A percentile compares a stretch with the other conserved stretches of the same genome.
Evolutionary conservation across 1,140 invertebrate genomes (phyloP).

Genomic region (Ladona fulva): DNA sequence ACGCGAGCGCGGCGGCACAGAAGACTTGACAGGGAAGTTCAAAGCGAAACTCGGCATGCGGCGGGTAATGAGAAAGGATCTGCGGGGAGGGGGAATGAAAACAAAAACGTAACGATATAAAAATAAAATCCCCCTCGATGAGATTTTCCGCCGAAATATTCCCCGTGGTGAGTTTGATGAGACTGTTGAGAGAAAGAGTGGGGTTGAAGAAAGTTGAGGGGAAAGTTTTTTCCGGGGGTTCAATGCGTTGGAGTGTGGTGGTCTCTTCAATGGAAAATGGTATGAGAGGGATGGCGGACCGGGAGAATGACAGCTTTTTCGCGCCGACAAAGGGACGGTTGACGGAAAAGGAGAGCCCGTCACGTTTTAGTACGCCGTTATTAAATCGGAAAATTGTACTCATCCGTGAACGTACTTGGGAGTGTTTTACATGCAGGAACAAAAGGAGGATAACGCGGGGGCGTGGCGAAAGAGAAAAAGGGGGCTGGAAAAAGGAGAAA

Average conservation of each 20-base stretch:
- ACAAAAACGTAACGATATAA: not conserved
- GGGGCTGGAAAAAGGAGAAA: not conserved
- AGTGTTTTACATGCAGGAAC: not conserved
- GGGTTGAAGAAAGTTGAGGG: not conserved
- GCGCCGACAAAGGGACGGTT: not conserved
- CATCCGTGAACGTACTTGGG: not conserved
- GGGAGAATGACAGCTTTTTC: not conserved
- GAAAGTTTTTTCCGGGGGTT: not conserved
- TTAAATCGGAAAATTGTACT: not conserved
- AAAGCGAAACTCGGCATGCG: not conserved
- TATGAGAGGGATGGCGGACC: not conserved
- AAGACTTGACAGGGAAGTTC: not conserved
- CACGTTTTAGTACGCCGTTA: not conserved
- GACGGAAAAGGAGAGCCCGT: not conserved
- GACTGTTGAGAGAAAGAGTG: not conserved
- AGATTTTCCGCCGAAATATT: constrained; percentile 1
- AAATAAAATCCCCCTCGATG: not conserved
- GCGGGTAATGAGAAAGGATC: not conserved
- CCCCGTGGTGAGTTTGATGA: not conserved
- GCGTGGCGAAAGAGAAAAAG: not conserved
- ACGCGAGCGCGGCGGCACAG: not conserved
- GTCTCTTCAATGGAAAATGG: not conserved
- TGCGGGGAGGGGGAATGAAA: not conserved
- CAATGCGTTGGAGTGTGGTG: too few relatives aligned
- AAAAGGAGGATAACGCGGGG: not conserved